Base-by-base conservation (phyloP, 2,888 invertebrate genomes). In the Disparrhopalites patrizii region DNA sequence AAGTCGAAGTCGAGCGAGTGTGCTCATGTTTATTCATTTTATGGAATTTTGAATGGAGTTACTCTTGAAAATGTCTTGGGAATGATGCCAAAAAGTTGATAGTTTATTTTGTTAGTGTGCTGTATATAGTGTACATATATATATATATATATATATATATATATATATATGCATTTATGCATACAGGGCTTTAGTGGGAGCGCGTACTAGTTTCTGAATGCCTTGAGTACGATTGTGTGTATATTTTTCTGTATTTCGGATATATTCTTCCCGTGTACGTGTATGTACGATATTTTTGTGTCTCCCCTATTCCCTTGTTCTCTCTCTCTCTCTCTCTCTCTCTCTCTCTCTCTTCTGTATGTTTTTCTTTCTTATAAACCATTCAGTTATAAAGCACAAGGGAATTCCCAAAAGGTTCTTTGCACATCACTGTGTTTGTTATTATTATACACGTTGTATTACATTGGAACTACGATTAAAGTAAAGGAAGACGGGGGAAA, bases 1-100 rank as follows among this genome's bases (percentile, higher is more conserved):
- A n/a, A n/a, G n/a, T n/a, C n/a, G n/a, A n/a, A n/a, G n/a, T n/a
- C n/a, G 36, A 40, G 40, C 18, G 13, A 40, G 18, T 18, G 18
- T 40, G 40, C 40, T 40, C 40, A 40, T 40, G 40, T 40, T 40
- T 40, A 40, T 40, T 40, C 40, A 40, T 40, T 40, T 40, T 40
- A 40, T 40, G 13, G 40, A 40, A 40, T 40, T 40, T 40, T 40
- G 40, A 40, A 40, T 40, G 40, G 18, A 40, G 40, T 33, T 36
- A 15, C 40, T 40, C 40, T 18, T 40, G n/a, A 40, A 40, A 40
- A 40, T 40, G 40, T 40, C 18, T 3, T 40, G 40, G 40, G 40
- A 40, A 40, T 40, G 40, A 40, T 18, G 40, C 40, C 40, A 40
- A 40, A 40, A 40, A 40, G n/a, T 40, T 40, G 13, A 18, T 40